These are phyloP conservation scores for Pollenia griseotomentosa DNA, from an alignment of 2,888 invertebrate species.

Conservation along the genomic window DNA sequence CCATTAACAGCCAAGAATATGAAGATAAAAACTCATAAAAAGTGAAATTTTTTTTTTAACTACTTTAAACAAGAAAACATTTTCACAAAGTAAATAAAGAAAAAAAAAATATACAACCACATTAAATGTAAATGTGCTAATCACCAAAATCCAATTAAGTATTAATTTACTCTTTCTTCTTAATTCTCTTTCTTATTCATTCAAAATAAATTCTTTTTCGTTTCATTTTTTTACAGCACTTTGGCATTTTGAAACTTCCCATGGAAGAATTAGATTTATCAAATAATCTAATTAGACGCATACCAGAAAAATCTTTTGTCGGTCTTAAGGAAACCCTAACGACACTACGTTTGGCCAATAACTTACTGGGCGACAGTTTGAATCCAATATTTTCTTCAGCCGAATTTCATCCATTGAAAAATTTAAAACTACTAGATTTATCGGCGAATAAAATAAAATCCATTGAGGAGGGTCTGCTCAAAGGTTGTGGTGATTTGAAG, in stretches of 20 bases:
- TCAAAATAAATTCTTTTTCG: no score
- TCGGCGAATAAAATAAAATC: conserved; percentile 92
- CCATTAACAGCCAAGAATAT: conserved; percentile 36
- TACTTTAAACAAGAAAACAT: background rate
- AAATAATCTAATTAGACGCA: conserved; percentile 90
- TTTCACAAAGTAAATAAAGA: background rate
- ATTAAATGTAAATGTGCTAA: conserved; percentile 34
- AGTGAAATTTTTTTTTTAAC: conserved; percentile 58
- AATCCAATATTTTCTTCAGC: conserved; percentile 95
- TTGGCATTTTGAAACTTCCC: conserved; percentile 89
- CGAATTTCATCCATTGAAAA: conserved; percentile 91
- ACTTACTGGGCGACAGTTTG: conserved; percentile 94
- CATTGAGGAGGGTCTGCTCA: conserved; percentile 93
- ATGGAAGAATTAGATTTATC: conserved; percentile 92
- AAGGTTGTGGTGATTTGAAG: conserved; percentile 91
- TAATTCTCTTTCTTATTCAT: conserved; percentile 7
- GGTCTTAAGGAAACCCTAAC: conserved; percentile 88
- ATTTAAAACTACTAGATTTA: conserved; percentile 90
- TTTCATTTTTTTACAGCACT: conserved; percentile 83
- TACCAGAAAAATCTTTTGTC: conserved; percentile 90
- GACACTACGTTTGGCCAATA: conserved; percentile 90
- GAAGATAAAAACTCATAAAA: conserved; percentile 53
- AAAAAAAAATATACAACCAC: background rate
- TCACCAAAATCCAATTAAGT: conserved; percentile 29
- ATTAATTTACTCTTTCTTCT: conserved; percentile 37